Evolutionary conservation across 2,797 vertebrate genomes (phyloP).

Genomic region (Psittacula derbiana): DNA sequence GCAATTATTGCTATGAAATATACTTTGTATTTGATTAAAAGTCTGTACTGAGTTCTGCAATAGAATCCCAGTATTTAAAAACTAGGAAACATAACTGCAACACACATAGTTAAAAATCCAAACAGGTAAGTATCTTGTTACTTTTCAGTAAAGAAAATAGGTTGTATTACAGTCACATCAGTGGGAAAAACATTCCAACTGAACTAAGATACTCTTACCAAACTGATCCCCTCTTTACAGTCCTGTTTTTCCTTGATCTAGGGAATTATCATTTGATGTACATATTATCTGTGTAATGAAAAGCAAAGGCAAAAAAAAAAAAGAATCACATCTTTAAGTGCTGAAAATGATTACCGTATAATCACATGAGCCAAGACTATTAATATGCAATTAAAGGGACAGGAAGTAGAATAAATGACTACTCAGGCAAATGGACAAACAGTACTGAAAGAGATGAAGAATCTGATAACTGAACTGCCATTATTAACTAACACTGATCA

Average conservation of each 20-base stretch:
- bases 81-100: neutral
- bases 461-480: neutral
- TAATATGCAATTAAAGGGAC: neutral
- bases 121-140: neutral
- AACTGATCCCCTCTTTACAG: slow-evolving; percentile 62
- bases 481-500: neutral
- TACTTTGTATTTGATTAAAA: neutral
- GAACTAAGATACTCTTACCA: slow-evolving; percentile 55
- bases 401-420: neutral
- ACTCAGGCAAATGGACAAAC: neutral
- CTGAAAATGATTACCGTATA: neutral
- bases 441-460: neutral
- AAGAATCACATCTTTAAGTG: slow-evolving; percentile 16
- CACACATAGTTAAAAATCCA: neutral
- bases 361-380: neutral
- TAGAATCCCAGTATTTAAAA: neutral
- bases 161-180: neutral
- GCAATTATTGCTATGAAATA: neutral
- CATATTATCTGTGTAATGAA: slow-evolving; percentile 56
- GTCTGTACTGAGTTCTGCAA: neutral
- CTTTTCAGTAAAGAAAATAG: neutral
- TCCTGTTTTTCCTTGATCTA: slow-evolving; percentile 61
- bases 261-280: slow-evolving; percentile 52
- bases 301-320: slow-evolving; percentile 60
- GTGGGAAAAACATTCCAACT: slow-evolving; percentile 26